Conservation (phyloP, 1,140 invertebrate genomes). For the Muscidifurax raptorellus region DNA sequence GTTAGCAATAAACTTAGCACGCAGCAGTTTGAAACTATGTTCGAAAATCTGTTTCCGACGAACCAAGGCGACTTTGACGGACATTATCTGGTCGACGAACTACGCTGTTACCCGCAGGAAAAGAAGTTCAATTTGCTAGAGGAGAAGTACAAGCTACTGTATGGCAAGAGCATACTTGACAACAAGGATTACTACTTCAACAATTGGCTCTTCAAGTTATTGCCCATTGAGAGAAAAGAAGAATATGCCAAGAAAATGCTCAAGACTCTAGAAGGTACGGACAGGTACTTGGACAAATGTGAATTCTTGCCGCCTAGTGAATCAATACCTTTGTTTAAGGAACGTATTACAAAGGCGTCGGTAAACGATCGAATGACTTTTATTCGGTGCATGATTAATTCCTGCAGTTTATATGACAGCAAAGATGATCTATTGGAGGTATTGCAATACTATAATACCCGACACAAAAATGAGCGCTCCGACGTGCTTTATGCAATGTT, state of each 20-base stretch:
- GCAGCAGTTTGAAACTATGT: slow-evolving; percentile 58
- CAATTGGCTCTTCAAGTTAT: neutral
- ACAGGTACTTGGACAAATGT: neutral
- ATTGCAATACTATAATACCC: slow-evolving; percentile 57
- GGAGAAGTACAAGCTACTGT: slow-evolving; percentile 56
- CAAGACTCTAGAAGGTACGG: neutral
- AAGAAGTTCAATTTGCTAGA: slow-evolving; percentile 53
- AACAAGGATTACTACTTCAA: slow-evolving; percentile 1
- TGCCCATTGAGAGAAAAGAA: slow-evolving; percentile 55
- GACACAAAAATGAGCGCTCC: slow-evolving; percentile 63
- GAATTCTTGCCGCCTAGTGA: slow-evolving; percentile 60
- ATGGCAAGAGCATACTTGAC: slow-evolving; percentile 53
- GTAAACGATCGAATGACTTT: slow-evolving; percentile 4
- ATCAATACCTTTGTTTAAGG: slow-evolving; percentile 57
- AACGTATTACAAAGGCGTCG: slow-evolving; percentile 53
- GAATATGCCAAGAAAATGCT: slow-evolving; percentile 18
- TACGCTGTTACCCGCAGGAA: slow-evolving; percentile 57
- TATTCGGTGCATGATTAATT: slow-evolving; percentile 56
- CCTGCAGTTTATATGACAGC: slow-evolving; percentile 64
- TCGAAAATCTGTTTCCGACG: slow-evolving; percentile 54
- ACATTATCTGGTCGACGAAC: slow-evolving; percentile 19
- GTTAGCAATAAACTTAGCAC: slow-evolving; percentile 52
- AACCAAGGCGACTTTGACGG: slow-evolving; percentile 36
- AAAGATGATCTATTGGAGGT: slow-evolving; percentile 56
- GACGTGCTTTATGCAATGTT: slow-evolving; percentile 47